Percentiles rank a stretch among this genome's conserved stretches.
These are phyloP conservation scores for Tragelaphus scriptus DNA, from an alignment of 2,113 vertebrate genomes.

Conservation along the genomic window DNA sequence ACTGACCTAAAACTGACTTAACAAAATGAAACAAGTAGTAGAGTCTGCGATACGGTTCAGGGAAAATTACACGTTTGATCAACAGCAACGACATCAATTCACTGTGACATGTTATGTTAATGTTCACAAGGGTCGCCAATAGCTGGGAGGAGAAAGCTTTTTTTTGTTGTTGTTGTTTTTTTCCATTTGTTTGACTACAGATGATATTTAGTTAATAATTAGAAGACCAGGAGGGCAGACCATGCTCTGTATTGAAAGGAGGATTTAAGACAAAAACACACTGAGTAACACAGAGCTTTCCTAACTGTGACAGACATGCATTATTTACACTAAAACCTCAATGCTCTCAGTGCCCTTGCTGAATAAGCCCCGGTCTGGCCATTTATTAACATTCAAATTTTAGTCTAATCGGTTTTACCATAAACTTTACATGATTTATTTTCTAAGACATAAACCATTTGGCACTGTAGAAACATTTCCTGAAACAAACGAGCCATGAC, in stretches of 20 bases:
- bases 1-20: not conserved
- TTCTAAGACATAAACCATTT: constrained; percentile 28
- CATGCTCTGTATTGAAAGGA: not conserved
- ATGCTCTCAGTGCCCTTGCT: not conserved
- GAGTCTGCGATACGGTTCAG: not conserved
- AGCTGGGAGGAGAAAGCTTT: constrained; percentile 42
- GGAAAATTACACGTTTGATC: constrained; percentile 63
- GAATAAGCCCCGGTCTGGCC: not conserved
- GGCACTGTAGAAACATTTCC: not conserved
- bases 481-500: not conserved
- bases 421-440: not conserved
- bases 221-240: constrained; percentile 31
- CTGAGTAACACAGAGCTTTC: not conserved
- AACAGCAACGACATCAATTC: constrained; percentile 37
- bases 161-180: constrained; percentile 6
- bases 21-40: constrained; percentile 25
- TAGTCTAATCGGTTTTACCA: constrained; percentile 7
- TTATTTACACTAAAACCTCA: constrained; percentile 18
- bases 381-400: constrained; percentile 39
- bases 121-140: constrained; percentile 71
- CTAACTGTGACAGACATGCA: not conserved
- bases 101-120: constrained; percentile 69
- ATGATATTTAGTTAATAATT: constrained; percentile 72
- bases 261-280: constrained; percentile 6
- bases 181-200: constrained; percentile 43